Conservation (phyloP, 2,113 vertebrate genomes). For the Labeo rohita region DNA sequence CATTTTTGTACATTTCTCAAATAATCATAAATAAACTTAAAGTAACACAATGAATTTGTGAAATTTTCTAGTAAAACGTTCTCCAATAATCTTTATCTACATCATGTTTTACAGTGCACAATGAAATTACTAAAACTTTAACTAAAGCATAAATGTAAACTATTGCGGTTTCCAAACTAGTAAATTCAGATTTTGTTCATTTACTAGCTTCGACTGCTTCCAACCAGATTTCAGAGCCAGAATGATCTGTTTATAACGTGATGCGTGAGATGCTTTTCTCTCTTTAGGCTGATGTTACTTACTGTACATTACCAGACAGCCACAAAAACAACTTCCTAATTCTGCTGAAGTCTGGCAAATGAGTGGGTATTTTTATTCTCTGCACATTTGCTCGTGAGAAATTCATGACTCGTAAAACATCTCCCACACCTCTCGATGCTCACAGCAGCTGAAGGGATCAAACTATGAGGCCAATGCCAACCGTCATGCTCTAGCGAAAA, state of each 20-base stretch:
- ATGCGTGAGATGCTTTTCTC: neutral
- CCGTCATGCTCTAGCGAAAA: neutral
- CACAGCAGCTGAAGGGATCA: neutral
- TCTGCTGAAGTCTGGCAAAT: neutral
- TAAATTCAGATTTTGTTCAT: neutral
- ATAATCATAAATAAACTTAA: too few species aligned
- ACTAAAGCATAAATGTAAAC: too few species aligned
- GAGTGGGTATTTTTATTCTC: neutral
- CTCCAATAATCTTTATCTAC: too few species aligned
- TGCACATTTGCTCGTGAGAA: neutral
- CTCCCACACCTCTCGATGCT: neutral
- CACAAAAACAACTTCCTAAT: slow-evolving; percentile 36
- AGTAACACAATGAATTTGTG: too few species aligned
- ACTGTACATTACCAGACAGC: neutral
- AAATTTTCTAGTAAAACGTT: too few species aligned
- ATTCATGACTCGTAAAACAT: neutral
- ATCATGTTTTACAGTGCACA: too few species aligned
- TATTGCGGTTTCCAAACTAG: neutral
- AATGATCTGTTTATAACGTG: neutral
- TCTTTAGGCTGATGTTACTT: neutral
- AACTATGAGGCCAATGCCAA: neutral
- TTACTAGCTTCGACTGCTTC: neutral
- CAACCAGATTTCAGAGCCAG: neutral
- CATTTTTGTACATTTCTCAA: too few species aligned
- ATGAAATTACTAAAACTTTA: too few species aligned